Evolutionary conservation across 2,113 vertebrate genomes (phyloP).

Genomic region (Rallus limicola): DNA sequence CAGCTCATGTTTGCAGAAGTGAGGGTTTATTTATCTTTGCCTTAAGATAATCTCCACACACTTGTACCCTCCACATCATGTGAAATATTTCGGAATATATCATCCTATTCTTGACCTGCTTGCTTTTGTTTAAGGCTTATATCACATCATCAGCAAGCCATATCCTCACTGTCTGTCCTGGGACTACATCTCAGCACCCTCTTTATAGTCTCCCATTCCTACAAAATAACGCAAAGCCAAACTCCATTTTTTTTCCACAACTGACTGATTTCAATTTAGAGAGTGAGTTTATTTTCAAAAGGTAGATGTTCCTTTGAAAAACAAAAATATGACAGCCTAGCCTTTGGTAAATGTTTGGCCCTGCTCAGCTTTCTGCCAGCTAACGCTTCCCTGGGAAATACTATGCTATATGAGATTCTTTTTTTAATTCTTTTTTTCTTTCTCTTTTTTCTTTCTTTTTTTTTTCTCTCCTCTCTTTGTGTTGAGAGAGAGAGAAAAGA

Average conservation of each 20-base stretch:
- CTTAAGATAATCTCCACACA: background rate
- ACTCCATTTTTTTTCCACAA: background rate
- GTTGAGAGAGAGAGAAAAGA: background rate
- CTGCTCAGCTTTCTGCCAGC: background rate
- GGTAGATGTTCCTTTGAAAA: background rate
- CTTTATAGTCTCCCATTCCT: background rate
- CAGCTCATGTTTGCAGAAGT: background rate
- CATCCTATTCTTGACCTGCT: background rate
- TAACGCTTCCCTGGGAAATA: background rate
- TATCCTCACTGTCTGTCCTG: background rate
- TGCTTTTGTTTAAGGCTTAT: background rate
- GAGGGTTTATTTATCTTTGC: background rate
- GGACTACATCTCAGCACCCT: background rate
- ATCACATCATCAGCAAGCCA: background rate
- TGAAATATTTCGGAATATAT: background rate
- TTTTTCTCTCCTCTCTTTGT: background rate
- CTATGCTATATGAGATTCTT: background rate
- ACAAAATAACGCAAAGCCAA: background rate
- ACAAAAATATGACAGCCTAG: background rate
- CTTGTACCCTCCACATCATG: background rate
- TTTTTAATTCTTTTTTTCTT: too few relatives aligned
- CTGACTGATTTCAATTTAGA: background rate
- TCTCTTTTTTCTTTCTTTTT: too few relatives aligned
- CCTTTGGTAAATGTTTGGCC: background rate
- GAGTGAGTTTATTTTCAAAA: background rate